Base-by-base conservation (phyloP, 2,113 vertebrate genomes). In the Triplophysa dalaica region DNA sequence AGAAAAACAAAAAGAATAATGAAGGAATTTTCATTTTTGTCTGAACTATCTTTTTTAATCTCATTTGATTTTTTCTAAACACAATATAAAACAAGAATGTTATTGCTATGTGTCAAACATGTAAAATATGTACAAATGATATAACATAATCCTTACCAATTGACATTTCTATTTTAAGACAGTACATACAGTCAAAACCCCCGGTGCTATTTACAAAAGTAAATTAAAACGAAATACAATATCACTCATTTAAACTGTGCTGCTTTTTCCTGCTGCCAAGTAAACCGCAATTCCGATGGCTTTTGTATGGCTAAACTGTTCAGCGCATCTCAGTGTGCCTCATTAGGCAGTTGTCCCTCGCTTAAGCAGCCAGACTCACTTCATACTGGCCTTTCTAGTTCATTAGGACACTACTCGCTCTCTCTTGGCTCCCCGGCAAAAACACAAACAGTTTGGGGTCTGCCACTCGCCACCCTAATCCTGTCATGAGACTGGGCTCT, bases 401-500 rank as follows among this genome's bases (percentile, higher is more conserved):
- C 77, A 84, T 84, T 84, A 84, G 77, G 41, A 76, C 76, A 54
- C 2, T 29, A 58, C 68, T 79, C 73, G 76, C 75, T 82, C 72
- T 82, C 72, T n/a, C 70, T 84, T 73, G 80, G 82, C 81, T 86
- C 61, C 24, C 19, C 63, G 54, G 62, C 72, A 29, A 73, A 77
- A 24, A 81, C 52, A 50, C 56, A 86, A 86, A 87, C 82, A 83
- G 82, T 81, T 69, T 19, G 81, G 62, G 70, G 63, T 83, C 76
- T 63, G 66, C 61, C 66, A 11, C 80, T 77, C 1, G 4, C 58
- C 58, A 21, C 56, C 80, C 78, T 73, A 75, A 83, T 77, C 79
- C 79, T 84, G 66, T 45, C 76, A 81, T 66, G 72, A 75, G 72
- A 38, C 48, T 45, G 19, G 77, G 56, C 78, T 85, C 86, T 69